Percentiles rank a stretch among this genome's conserved stretches.
Conservation (phyloP, 2,113 vertebrate species). For the Nesoenas mayeri region DNA sequence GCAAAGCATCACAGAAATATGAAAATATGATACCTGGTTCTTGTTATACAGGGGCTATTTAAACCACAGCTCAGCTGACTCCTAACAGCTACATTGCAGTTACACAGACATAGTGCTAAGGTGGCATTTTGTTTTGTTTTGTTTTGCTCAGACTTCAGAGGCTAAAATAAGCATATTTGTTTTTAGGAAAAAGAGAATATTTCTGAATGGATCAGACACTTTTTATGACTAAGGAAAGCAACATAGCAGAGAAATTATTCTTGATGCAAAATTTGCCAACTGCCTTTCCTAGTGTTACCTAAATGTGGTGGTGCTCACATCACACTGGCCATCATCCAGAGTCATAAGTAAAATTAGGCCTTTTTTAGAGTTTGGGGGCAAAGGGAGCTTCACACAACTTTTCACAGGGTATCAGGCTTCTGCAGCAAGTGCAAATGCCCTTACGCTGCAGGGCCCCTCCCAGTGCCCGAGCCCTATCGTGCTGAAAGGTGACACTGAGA, state of each 20-base stretch:
- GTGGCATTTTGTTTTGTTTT: not conserved
- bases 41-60: not conserved
- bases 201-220: not conserved
- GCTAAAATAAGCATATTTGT: not conserved
- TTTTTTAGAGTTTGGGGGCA: not conserved
- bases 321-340: not conserved
- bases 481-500: not conserved
- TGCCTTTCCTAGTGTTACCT: not conserved
- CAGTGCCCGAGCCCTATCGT: not conserved
- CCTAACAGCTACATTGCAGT: not conserved
- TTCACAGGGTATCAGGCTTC: not conserved
- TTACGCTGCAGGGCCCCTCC: fast-evolving
- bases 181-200: not conserved
- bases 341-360: not conserved
- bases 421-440: not conserved
- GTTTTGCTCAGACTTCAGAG: not conserved
- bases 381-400: not conserved
- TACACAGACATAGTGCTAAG: not conserved
- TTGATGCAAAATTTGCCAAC: not conserved
- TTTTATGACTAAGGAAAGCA: not conserved
- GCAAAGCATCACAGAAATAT: not conserved
- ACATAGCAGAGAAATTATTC: not conserved
- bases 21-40: not conserved
- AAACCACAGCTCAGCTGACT: not conserved
- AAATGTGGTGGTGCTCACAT: not conserved